phyloP scores from a whole-genome alignment of 2,113 vertebrate species.

The Pluvialis apricaria region DNA sequence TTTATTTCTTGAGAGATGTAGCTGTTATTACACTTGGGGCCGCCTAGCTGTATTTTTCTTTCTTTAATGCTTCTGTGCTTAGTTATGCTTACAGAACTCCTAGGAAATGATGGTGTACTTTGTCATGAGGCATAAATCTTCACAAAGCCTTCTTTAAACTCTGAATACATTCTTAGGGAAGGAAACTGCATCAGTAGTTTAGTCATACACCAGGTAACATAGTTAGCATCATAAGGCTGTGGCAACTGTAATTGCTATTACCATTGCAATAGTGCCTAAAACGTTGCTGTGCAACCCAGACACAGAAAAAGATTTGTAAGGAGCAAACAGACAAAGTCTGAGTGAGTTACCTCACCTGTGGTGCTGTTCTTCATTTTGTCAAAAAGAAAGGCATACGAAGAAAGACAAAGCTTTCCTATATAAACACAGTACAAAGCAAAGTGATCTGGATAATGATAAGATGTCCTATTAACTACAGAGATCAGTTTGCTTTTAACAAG shows the following conservation, averaged over 20 bases:
- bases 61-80: slow-evolving; percentile 20
- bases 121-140: slow-evolving; percentile 40
- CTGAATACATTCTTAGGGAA: neutral
- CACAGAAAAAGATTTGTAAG: neutral
- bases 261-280: neutral
- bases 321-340: neutral
- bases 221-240: neutral
- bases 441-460: neutral
- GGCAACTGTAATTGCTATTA: neutral
- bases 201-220: neutral
- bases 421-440: neutral
- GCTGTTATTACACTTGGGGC: slow-evolving; percentile 11
- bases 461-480: neutral
- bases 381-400: neutral
- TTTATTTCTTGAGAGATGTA: slow-evolving; percentile 43
- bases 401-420: neutral
- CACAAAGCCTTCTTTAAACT: neutral
- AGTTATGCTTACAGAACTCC: neutral
- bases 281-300: neutral
- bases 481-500: neutral
- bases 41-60: slow-evolving; percentile 34
- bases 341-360: neutral
- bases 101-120: neutral
- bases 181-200: neutral
- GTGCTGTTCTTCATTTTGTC: neutral